Conservation (phyloP, 2,888 invertebrate genomes). For the Dromius quadrimaculatus region DNA sequence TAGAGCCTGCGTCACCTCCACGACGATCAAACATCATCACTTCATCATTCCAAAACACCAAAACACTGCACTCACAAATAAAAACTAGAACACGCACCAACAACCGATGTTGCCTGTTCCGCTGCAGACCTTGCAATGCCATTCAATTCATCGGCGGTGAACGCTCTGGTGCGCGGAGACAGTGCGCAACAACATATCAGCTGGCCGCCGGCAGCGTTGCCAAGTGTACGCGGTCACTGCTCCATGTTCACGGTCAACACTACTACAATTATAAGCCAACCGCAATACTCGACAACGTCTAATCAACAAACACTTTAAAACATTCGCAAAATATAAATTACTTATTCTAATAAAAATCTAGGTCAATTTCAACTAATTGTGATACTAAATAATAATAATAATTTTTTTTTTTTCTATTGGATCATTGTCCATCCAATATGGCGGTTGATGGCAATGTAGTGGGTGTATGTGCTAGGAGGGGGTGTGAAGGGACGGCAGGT, state of each 20-base stretch:
- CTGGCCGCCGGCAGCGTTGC: constrained; percentile 63
- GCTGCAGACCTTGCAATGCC: constrained; percentile 70
- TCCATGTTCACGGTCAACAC: constrained; percentile 43
- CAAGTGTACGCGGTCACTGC: constrained; percentile 55
- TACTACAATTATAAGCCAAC: constrained; percentile 39
- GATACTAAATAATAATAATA: too few species aligned
- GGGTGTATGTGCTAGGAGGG: too few species aligned
- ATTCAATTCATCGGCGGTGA: constrained; percentile 79
- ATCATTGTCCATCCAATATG: too few species aligned
- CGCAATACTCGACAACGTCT: constrained; percentile 51
- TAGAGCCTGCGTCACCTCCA: constrained; percentile 33
- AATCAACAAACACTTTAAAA: constrained; percentile 7
- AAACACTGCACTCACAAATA: neutral
- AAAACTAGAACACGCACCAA: neutral
- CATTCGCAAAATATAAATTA: too few species aligned
- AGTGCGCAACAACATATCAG: constrained; percentile 62
- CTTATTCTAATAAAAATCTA: neutral
- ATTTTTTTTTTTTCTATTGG: too few species aligned
- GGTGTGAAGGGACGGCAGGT: constrained; percentile 19
- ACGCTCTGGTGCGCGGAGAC: constrained; percentile 69
- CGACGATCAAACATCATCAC: neutral
- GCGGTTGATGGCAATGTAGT: too few species aligned
- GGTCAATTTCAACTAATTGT: neutral
- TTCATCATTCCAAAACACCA: neutral
- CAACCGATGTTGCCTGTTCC: constrained; percentile 62